Conservation (phyloP, 2,888 invertebrate genomes). For the Oligia fasciuncula region DNA sequence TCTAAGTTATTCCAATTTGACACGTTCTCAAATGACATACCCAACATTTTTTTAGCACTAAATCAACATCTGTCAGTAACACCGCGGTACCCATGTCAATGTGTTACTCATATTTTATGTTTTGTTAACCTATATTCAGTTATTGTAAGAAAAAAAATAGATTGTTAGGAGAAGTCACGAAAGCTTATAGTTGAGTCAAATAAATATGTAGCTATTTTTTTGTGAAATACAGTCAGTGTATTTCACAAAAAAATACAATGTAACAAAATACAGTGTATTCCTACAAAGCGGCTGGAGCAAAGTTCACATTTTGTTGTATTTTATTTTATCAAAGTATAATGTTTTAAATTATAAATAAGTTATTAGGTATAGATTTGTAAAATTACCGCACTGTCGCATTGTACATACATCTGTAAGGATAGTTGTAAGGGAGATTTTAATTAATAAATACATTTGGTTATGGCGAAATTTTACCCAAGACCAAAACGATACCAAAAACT, state of each 20-base stretch:
- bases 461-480: neutral
- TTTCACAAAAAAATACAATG: too few relatives aligned
- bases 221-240: neutral
- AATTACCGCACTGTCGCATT: neutral
- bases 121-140: neutral
- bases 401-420: neutral
- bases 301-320: neutral
- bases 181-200: neutral
- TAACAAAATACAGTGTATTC: neutral
- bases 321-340: neutral
- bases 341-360: neutral
- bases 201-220: neutral
- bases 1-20: neutral
- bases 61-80: neutral
- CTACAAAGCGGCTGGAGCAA: neutral
- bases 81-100: neutral
- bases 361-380: neutral
- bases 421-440: neutral
- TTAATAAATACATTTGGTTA: neutral
- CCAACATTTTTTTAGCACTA: neutral
- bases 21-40: neutral
- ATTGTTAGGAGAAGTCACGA: too few relatives aligned
- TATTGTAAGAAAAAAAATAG: neutral
- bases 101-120: neutral
- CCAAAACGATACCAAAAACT: conserved; percentile 30